Evolutionary conservation across 2,888 invertebrate species (phyloP), one percentile per base, ranked within the genome.

Genomic region (Hydropsyche betteni): DNA sequence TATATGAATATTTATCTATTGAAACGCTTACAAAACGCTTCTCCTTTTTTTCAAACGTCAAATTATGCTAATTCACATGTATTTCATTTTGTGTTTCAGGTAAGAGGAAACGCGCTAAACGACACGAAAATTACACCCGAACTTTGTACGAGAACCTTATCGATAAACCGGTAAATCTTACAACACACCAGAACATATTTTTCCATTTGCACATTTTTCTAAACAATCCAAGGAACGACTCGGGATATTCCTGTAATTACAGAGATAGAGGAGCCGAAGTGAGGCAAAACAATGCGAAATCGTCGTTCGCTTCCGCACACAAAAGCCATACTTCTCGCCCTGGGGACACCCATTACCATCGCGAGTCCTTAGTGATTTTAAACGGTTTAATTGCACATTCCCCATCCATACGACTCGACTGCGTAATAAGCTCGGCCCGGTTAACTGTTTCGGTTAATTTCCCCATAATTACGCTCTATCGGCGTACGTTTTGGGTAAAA

Each of bases 361-460:
- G 58, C 33, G 5, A 36, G 72, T 72, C 72, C 34, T 72, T 72
- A 72, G 72, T 61, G 58, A 72, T 72, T 72, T 58, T 72, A 72
- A 44, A 72, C 55, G 72, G 72, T 72, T 72, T 72, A 72, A 72
- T 72, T 72, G 58, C 72, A 72, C 72, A 44, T 44, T 44, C 44
- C 44, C 44, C 44, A 44, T 44, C 44, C n/a, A 58, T 64, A 34
- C 58, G 16, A 58, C 44, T 72, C 6, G 44, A 16, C 70, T 34
- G 52, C 14, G 52, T 36, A 72, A 72, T 44, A 58, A 72, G 50
- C 58, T 36, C 58, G 36, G 38, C 16, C 58, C 72, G 58, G 34
- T 72, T 72, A 72, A 72, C 55, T 72, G 72, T 72, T 72, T 72
- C 72, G 55, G 58, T 58, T 72, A 72, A 72, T 72, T 72, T 72